Conservation (phyloP, 2,888 invertebrate genomes). For the Masnerella sp. region DNA sequence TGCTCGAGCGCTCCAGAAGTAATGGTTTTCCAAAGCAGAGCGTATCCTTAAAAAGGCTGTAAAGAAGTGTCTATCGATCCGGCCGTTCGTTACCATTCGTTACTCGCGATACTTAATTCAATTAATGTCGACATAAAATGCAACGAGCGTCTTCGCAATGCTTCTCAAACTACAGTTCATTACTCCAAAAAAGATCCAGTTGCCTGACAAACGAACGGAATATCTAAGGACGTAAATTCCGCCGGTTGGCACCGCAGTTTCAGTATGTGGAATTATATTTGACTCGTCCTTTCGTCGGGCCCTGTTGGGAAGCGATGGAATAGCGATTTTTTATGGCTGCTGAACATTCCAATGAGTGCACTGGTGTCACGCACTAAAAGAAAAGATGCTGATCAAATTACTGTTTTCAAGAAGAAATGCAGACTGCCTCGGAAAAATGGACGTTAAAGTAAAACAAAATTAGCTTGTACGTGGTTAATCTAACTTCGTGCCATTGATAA, state of each 20-base stretch:
- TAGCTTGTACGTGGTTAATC: background rate
- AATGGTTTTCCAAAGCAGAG: conserved; percentile 23
- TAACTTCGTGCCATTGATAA: too few relatives aligned
- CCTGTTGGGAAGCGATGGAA: background rate
- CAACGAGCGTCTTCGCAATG: conserved; percentile 4
- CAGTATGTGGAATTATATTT: background rate
- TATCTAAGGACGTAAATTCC: background rate
- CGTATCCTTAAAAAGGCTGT: conserved; percentile 23
- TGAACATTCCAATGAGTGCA: background rate
- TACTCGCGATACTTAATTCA: conserved; percentile 26
- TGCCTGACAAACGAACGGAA: background rate
- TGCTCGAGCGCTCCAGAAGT: conserved; percentile 10
- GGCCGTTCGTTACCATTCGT: conserved; percentile 23
- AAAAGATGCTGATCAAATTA: conserved; percentile 5
- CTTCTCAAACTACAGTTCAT: conserved; percentile 1
- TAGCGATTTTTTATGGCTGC: background rate
- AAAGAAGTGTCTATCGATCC: conserved; percentile 31
- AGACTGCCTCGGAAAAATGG: background rate
- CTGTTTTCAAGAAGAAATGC: background rate
- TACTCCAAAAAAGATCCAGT: background rate
- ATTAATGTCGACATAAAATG: conserved; percentile 30
- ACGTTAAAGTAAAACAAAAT: background rate
- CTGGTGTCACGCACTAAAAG: background rate
- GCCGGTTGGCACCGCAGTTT: background rate
- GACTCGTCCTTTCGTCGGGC: conserved; percentile 1